These are phyloP conservation scores for Dicrurus megarhynchus DNA, from an alignment of 2,113 vertebrate species.

Conservation along the genomic window DNA sequence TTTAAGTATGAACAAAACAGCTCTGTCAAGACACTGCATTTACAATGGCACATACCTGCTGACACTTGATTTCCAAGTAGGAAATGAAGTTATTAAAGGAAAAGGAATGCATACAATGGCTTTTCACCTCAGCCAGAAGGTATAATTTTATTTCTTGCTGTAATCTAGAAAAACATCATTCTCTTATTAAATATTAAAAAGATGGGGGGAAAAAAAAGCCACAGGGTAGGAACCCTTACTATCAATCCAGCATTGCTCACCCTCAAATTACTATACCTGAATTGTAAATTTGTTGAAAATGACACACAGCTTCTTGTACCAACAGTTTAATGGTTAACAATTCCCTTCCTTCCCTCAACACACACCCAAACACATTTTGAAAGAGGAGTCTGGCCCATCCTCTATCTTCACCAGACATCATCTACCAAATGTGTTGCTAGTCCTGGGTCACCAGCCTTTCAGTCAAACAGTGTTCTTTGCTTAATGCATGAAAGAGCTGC, in stretches of 20 bases:
- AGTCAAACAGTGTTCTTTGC: background rate
- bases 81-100: background rate
- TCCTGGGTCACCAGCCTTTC: background rate
- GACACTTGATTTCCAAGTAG: background rate
- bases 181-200: background rate
- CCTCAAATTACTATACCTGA: background rate
- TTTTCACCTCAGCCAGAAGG: background rate
- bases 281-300: background rate
- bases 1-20: background rate
- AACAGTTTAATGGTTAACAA: accelerated
- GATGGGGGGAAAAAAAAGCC: accelerated
- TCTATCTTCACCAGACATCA: background rate
- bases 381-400: background rate
- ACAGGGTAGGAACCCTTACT: background rate
- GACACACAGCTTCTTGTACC: background rate
- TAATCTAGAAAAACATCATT: background rate
- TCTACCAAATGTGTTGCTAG: background rate
- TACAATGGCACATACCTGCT: background rate
- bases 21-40: background rate
- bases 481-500: background rate
- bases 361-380: background rate
- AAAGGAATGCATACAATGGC: background rate
- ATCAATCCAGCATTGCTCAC: background rate
- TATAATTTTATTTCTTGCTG: background rate
- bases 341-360: background rate